Base-by-base conservation (phyloP, 2,888 invertebrate genomes). In the Hymenopus coronatus region DNA sequence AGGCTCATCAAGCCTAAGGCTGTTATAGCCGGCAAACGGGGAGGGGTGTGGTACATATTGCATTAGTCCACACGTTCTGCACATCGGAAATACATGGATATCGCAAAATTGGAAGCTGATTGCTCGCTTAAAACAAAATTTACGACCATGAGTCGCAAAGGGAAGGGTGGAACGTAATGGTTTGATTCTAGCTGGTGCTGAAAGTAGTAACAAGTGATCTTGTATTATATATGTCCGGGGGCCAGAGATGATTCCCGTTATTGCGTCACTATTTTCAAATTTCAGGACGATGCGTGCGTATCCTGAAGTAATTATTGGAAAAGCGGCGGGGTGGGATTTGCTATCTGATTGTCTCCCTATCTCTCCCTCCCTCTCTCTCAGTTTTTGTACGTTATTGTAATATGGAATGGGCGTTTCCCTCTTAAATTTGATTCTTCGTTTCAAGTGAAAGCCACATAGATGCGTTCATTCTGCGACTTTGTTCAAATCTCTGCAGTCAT, bases 61-160 rank as follows among this genome's bases (percentile, higher is more conserved):
- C 27, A 54, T 85, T 54, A 28, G 54, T 27, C 28, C 54, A 27
- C 54, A 86, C 28, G 81, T 30, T 27, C 46, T 28, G 25, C 70
- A 86, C 81, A 81, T 86, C 25, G 86, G 70, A 54, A 86, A 86
- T 86, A 86, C 86, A 81, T 86, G 28, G 83, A 83, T 88, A 88
- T 88, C 46, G 83, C 83, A 82, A 83, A 83, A 88, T 88, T 88
- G 88, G 88, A 82, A 46, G 88, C 40, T 88, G 88, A 88, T 88
- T 88, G 40, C 88, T 83, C 83, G 40, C 83, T 88, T 28, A 40
- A 88, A 88, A 88, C 83, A 88, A 83, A 88, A 88, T 88, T 88
- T 88, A 88, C 33, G 40, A 83, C 82, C 88, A n/a, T 30, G 40
- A 88, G 27, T 27, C 40, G 46, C 27, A 27, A 27, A 46, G 40